phyloP scores from a whole-genome alignment of 2,888 invertebrate genomes.

The Drosophila kambysellisi region DNA sequence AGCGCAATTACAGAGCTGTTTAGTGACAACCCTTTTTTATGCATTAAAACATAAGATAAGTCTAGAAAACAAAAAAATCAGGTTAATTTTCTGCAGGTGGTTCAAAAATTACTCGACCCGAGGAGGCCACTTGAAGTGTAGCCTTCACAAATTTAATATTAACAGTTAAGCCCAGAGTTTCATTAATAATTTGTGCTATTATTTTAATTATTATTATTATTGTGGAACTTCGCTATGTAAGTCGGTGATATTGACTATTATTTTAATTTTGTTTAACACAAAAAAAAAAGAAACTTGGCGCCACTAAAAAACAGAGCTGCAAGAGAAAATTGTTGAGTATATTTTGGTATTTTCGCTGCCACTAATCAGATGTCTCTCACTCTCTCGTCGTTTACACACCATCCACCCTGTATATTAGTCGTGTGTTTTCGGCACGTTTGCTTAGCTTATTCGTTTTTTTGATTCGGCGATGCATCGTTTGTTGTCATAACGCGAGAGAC shows the following conservation, averaged over 20 bases:
- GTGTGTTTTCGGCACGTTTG: conserved; percentile 11
- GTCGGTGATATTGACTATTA: background rate
- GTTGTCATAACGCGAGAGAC: conserved; percentile 62
- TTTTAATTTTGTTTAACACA: background rate
- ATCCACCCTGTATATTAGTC: conserved; percentile 11
- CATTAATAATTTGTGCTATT: background rate
- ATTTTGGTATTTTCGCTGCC: conserved; percentile 34
- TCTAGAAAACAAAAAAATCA: background rate
- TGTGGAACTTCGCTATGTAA: background rate
- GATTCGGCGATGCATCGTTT: conserved; percentile 38
- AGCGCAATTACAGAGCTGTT: background rate
- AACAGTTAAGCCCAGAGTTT: background rate
- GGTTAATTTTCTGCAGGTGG: background rate
- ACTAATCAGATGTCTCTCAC: conserved; percentile 34
- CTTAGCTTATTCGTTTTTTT: conserved; percentile 43
- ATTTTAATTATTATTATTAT: background rate
- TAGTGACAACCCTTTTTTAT: background rate
- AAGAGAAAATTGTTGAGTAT: background rate
- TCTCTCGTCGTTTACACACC: conserved; percentile 29
- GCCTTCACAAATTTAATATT: background rate
- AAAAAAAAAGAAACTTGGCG: conserved; percentile 11
- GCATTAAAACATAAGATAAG: background rate
- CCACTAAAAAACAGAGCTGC: conserved; percentile 3
- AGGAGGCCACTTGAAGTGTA: background rate
- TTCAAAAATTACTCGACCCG: background rate